Percentiles rank a stretch among this genome's conserved stretches.
phyloP scores from a whole-genome alignment of 2,888 invertebrate genomes.

The Sinohyriopsis cumingii region DNA sequence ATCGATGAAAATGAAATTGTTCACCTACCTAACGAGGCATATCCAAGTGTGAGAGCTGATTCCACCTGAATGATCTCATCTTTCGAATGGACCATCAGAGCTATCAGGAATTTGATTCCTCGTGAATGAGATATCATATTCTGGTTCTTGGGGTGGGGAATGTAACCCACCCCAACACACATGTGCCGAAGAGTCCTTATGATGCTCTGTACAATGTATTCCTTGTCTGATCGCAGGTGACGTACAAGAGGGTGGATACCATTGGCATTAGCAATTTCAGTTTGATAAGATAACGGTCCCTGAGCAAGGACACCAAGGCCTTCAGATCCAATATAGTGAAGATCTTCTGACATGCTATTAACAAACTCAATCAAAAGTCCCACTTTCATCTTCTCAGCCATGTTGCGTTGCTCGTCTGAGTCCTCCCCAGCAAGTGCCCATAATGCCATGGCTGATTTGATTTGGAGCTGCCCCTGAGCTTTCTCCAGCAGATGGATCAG shows the following conservation, averaged over 20 bases:
- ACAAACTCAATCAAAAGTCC: constrained; percentile 67
- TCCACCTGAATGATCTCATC: constrained; percentile 69
- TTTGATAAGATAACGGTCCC: constrained; percentile 64
- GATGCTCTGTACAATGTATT: constrained; percentile 68
- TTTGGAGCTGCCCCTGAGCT: constrained; percentile 57
- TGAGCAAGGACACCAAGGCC: constrained; percentile 67
- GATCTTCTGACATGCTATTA: constrained; percentile 63
- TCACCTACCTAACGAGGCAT: constrained; percentile 64
- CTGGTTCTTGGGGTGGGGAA: constrained; percentile 66
- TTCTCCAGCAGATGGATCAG: constrained; percentile 66
- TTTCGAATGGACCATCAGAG: constrained; percentile 67
- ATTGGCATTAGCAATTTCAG: constrained; percentile 63
- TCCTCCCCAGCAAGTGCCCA: constrained; percentile 69
- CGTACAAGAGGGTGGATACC: constrained; percentile 66
- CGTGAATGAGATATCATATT: constrained; percentile 59
- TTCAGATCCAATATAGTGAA: constrained; percentile 70
- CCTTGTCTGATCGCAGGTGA: constrained; percentile 63
- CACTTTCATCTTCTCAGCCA: constrained; percentile 68
- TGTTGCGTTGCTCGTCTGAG: constrained; percentile 60
- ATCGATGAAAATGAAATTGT: neutral
- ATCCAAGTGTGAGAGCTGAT: constrained; percentile 67
- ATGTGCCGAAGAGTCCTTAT: constrained; percentile 65
- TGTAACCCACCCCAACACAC: constrained; percentile 68
- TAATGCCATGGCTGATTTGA: constrained; percentile 67
- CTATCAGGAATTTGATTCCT: constrained; percentile 67